Conservation (phyloP, 2,888 invertebrate species). For the Spodoptera picta region DNA sequence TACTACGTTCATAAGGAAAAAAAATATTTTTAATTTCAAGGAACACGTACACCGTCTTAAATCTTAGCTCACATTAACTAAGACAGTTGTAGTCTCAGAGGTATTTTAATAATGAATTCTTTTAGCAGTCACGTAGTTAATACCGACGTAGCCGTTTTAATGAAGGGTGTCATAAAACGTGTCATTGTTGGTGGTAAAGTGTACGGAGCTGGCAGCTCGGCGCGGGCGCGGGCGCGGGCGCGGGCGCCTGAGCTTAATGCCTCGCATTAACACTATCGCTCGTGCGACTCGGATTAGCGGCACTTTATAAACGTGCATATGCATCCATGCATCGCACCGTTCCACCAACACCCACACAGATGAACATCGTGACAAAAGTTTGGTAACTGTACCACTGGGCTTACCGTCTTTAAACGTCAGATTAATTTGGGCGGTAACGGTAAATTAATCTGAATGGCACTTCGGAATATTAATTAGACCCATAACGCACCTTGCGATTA, state of each 20-base stretch:
- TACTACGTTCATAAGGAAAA: conserved; percentile 55
- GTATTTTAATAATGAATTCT: conserved; percentile 86
- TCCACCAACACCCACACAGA: conserved; percentile 19
- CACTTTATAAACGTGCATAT: conserved; percentile 62
- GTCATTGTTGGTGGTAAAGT: conserved; percentile 67
- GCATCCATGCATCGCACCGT: conserved; percentile 55
- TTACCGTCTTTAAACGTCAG: conserved; percentile 70
- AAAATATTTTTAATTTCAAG: conserved; percentile 66
- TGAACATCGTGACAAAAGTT: conserved; percentile 33
- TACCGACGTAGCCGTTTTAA: conserved; percentile 76
- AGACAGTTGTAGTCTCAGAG: conserved; percentile 79
- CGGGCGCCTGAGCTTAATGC: conserved; percentile 62
- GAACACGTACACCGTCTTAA: conserved; percentile 82
- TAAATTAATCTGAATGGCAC: conserved; percentile 65
- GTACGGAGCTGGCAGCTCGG: conserved; percentile 33
- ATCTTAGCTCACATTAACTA: conserved; percentile 79
- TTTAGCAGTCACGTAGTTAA: conserved; percentile 80
- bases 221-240: background rate
- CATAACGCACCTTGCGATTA: conserved; percentile 42
- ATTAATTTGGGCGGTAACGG: conserved; percentile 64
- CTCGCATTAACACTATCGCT: conserved; percentile 66
- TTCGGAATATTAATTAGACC: conserved; percentile 65
- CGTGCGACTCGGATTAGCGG: conserved; percentile 65
- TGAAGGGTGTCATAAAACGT: conserved; percentile 79
- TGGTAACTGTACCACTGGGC: conserved; percentile 29